Percentiles rank a stretch among this genome's conserved stretches.
phyloP scores from a whole-genome alignment of 1,140 invertebrate species.

The Homalodisca vitripennis region DNA sequence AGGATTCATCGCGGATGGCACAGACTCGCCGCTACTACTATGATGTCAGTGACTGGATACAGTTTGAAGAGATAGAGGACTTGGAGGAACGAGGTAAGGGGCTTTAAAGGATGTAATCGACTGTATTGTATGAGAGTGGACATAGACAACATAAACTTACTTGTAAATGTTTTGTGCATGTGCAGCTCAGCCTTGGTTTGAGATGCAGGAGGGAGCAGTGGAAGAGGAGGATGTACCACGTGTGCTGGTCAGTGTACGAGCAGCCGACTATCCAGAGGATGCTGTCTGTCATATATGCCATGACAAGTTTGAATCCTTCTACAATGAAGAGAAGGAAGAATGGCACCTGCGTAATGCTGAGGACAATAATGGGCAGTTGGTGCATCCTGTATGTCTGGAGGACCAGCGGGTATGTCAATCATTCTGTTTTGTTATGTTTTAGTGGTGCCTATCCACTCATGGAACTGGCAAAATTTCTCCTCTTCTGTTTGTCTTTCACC shows the following conservation, averaged over 20 bases:
- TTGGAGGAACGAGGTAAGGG: conserved; percentile 78
- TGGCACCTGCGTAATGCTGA: conserved; percentile 90
- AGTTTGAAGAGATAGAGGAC: conserved; percentile 93
- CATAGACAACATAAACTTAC: neutral
- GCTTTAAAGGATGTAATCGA: neutral
- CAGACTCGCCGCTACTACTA: conserved; percentile 88
- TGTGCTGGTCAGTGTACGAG: conserved; percentile 59
- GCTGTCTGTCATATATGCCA: conserved; percentile 81
- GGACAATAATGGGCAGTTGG: conserved; percentile 72
- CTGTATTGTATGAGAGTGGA: neutral
- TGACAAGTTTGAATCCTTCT: conserved; percentile 91
- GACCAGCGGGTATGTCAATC: conserved; percentile 81
- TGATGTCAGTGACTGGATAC: conserved; percentile 87
- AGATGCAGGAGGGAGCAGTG: conserved; percentile 57
- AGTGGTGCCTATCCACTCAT: too few species aligned
- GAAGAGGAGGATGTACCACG: conserved; percentile 53
- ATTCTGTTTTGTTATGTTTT: too few species aligned
- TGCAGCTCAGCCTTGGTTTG: conserved; percentile 85
- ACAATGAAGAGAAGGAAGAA: conserved; percentile 93
- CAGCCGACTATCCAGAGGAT: conserved; percentile 56
- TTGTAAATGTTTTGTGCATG: too few species aligned
- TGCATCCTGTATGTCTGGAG: conserved; percentile 89
- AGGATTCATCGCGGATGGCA: conserved; percentile 78
- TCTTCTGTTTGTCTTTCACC: neutral
- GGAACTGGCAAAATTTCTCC: neutral